phyloP scores from a whole-genome alignment of 2,888 invertebrate species.

The Lomographa bimaculata region DNA sequence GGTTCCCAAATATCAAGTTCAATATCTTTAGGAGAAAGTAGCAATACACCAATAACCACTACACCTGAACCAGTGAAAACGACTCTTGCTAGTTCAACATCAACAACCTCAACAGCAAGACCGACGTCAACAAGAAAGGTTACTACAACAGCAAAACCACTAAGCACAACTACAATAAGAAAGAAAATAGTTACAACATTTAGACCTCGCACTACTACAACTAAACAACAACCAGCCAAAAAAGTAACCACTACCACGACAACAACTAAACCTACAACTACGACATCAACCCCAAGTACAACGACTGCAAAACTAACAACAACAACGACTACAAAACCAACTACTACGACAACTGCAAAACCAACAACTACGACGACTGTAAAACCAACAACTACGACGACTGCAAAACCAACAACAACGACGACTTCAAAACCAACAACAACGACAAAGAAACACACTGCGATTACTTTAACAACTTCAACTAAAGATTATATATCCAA shows the following conservation, averaged over 20 bases:
- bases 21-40: slow-evolving; percentile 37
- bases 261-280: slow-evolving; percentile 33
- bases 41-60: slow-evolving; percentile 26
- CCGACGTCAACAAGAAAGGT: slow-evolving; percentile 21
- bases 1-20: slow-evolving; percentile 45
- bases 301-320: slow-evolving; percentile 37
- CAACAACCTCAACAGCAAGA: slow-evolving; percentile 18
- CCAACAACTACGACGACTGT: slow-evolving; percentile 34
- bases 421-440: no score
- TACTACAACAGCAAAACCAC: slow-evolving; percentile 23
- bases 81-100: slow-evolving; percentile 22
- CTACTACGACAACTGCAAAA: slow-evolving; percentile 35
- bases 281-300: slow-evolving; percentile 29
- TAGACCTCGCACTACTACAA: slow-evolving; percentile 32
- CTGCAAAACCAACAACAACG: slow-evolving; percentile 35
- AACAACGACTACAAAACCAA: no score
- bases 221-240: slow-evolving; percentile 32
- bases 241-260: slow-evolving; percentile 33
- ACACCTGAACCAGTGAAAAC: slow-evolving; percentile 24
- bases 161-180: slow-evolving; percentile 33
- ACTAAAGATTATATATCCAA: slow-evolving; percentile 24
- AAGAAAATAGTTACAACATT: slow-evolving; percentile 34
- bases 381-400: slow-evolving; percentile 28
- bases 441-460: slow-evolving; percentile 27
- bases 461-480: slow-evolving; percentile 26